phyloP scores from a whole-genome alignment of 2,888 invertebrate genomes.

The Eristalinus sepulchralis region DNA sequence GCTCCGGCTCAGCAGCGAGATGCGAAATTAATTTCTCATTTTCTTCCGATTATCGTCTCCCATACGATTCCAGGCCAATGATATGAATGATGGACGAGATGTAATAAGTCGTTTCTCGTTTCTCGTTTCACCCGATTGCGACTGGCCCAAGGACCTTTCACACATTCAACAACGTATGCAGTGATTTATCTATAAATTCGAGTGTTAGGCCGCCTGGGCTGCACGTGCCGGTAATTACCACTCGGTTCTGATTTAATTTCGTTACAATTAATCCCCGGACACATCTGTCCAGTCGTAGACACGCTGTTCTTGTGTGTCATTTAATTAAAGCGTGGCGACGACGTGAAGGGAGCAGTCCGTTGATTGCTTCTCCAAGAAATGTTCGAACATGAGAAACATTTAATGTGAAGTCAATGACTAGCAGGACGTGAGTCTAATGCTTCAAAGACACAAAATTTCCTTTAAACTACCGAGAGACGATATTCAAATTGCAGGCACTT shows the following conservation, averaged over 20 bases:
- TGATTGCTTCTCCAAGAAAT: background rate
- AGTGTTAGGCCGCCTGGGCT: background rate
- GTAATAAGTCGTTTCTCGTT: slow-evolving; percentile 1
- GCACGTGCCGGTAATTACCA: slow-evolving; percentile 36
- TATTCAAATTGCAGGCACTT: no score
- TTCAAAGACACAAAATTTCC: no score
- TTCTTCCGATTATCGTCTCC: slow-evolving; percentile 31
- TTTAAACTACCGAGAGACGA: no score
- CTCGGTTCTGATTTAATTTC: slow-evolving; percentile 36
- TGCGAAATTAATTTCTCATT: slow-evolving; percentile 57
- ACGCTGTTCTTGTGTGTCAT: background rate
- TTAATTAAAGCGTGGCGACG: slow-evolving; percentile 17
- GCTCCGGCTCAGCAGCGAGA: slow-evolving; percentile 15
- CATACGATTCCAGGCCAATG: background rate
- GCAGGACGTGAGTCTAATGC: no score
- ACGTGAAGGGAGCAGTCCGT: no score
- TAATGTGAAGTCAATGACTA: no score
- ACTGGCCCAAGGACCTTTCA: background rate
- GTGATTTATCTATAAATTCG: slow-evolving; percentile 24
- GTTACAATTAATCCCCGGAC: slow-evolving; percentile 40
- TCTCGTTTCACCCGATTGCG: background rate
- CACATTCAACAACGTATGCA: background rate
- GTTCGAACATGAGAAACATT: no score
- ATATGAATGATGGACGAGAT: slow-evolving; percentile 40
- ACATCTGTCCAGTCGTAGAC: slow-evolving; percentile 20